Base-by-base conservation (phyloP, 2,888 invertebrate species). In the Pedicia rivosa region DNA sequence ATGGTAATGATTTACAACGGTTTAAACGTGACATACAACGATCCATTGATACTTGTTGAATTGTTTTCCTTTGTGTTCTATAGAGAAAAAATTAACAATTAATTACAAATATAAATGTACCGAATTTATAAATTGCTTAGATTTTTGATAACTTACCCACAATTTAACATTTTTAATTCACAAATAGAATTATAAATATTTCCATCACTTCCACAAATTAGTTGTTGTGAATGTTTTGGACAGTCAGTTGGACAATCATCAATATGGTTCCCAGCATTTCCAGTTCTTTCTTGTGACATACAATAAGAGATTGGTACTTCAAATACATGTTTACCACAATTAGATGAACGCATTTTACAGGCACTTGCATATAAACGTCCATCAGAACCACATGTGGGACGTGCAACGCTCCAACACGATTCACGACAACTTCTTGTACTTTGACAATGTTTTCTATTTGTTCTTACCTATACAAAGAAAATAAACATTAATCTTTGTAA, bases 251-350 rank as follows among this genome's bases (percentile, higher is more conserved):
- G 78, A 49, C 86, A 87, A 12, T 65, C 66, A 6, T 63, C 56
- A 16, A 67, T 60, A 40, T 64, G 59, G 1, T 69, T 66, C 15
- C 14, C 14, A 14, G 15, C 14, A 29, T 69, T 67, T 2, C 73
- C 65, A 1, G 78, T 65, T 1, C 78, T 79, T 53, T 86, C 84
- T 53, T 76, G 76, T 2, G 80, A 74, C 42, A 81, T 73, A 57
- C 88, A 88, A 62, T 79, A 86, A 9, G 87, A 80, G 72, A 88
- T 80, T 1, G 88, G 88, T 10, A 88, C 86, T 63, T 88, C 88
- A 56, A 87, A 90, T 8, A 90, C 84, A 59, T 88, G 88, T 57
- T 87, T 87, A 28, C 90, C 90, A 63, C 90, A 90, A 57, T 90
- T 90, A 50, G 87, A 84, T 25, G 84, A 76, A 56, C 84, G 83